Evolutionary conservation across 1,140 invertebrate genomes (phyloP).

Genomic region (Portunus trituberculatus): DNA sequence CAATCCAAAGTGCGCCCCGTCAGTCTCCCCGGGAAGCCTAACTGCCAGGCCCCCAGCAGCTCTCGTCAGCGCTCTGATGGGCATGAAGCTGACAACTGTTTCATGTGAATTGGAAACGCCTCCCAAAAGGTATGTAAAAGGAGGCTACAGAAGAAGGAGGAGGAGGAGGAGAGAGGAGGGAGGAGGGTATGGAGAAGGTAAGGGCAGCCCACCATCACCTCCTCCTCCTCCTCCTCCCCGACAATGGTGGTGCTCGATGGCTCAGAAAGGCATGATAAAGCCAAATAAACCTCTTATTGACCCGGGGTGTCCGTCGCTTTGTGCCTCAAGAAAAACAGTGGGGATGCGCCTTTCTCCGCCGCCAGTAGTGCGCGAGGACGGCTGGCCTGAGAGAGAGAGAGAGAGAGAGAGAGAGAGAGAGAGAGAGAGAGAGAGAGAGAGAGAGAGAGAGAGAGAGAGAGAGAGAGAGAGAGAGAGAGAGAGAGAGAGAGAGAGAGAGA

Average conservation of each 20-base stretch:
- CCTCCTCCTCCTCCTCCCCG: conserved; percentile 14
- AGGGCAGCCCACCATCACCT: background rate
- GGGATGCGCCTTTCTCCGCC: conserved; percentile 57
- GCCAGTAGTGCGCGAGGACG: background rate
- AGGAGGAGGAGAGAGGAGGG: background rate
- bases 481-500: background rate
- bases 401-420: background rate
- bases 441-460: conserved; percentile 28
- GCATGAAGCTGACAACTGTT: conserved; percentile 63
- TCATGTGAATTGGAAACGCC: conserved; percentile 55
- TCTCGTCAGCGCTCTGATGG: conserved; percentile 36
- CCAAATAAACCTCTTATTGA: conserved; percentile 71
- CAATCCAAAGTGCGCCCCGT: background rate
- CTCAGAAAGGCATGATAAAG: conserved; percentile 64
- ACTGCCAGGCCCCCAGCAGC: conserved; percentile 6
- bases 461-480: conserved; percentile 3
- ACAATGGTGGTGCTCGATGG: conserved; percentile 56
- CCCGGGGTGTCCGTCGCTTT: conserved; percentile 63
- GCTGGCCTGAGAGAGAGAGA: conserved; percentile 12
- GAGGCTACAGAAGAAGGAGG: background rate
- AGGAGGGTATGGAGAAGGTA: conserved; percentile 25
- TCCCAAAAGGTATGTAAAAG: background rate
- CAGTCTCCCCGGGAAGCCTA: background rate
- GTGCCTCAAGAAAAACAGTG: conserved; percentile 65
- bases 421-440: background rate